Evolutionary conservation across 2,113 vertebrate species (phyloP), one percentile per base, ranked within the genome.

Genomic region (Phylloscopus trochilus): DNA sequence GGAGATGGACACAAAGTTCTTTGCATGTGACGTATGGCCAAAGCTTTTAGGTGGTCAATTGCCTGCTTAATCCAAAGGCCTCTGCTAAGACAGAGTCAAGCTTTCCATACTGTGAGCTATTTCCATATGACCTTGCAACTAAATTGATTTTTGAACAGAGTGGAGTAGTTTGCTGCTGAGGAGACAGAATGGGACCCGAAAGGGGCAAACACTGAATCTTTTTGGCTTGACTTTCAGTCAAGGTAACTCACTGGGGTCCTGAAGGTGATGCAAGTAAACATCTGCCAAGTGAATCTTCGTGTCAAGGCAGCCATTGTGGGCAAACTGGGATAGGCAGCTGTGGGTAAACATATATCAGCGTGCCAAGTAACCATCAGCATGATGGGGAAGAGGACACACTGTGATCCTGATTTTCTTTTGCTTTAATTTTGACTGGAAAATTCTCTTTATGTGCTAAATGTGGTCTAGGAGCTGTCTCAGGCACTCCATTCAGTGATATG

Each of bases 181-280:
- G 82, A 96, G 95, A 93, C 77, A 95, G 91, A 95, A 91, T 3
- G 12, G 87, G 93, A 97, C 90, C 75, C 0, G 26, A 79, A 95
- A 51, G 87, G 90, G 94, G 84, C 87, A 94, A 91, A 95, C 90
- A 91, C 75, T 94, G 93, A 93, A 96, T 95, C 89, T 95, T 95
- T 95, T 83, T 90, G 90, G 92, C 90, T 93, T 87, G 87, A 91
- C 89, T 96, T 95, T 95, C 93, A 91, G 95, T 95, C 95, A 95
- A 94, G 95, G 95, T 88, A 95, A 95, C 93, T 97, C 81, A 69
- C 78, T 92, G 94, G 75, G 91, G 93, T 95, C 92, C 43, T 60
- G 89, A 89, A 84, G 93, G 94, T 96, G 86, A 95, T 83, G 73
- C 87, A 69, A 96, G 94, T 92, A 93, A 96, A 96, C 95, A 91